These are phyloP conservation scores for Meloidogyne floridensis DNA, from an alignment of 1,140 invertebrate species.

Conservation along the genomic window DNA sequence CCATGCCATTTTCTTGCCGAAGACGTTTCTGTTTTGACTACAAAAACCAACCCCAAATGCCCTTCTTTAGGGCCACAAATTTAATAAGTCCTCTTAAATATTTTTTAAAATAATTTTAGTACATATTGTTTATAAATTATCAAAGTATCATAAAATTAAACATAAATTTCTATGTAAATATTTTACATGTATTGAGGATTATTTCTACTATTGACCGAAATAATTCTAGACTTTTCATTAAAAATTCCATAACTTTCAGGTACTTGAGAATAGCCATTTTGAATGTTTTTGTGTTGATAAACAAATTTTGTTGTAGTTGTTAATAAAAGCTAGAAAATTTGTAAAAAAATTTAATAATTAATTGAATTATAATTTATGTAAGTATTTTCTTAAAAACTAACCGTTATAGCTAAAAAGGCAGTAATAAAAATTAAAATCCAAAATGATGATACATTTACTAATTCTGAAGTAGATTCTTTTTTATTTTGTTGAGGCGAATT, in stretches of 20 bases:
- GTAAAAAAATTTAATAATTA: background rate
- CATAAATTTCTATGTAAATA: too few relatives aligned
- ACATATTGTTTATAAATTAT: too few relatives aligned
- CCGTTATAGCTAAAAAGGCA: conserved; percentile 19
- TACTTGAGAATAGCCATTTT: conserved; percentile 17
- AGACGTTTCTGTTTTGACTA: too few relatives aligned
- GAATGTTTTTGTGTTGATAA: conserved; percentile 17
- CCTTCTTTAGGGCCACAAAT: too few relatives aligned
- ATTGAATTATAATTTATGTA: background rate
- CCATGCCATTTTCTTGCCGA: too few relatives aligned
- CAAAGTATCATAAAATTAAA: too few relatives aligned
- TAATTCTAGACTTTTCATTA: conserved; percentile 10
- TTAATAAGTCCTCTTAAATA: too few relatives aligned
- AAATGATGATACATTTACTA: conserved; percentile 28
- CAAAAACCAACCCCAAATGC: too few relatives aligned
- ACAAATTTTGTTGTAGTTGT: background rate
- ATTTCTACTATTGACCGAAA: background rate
- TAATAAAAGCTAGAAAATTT: conserved; percentile 15
- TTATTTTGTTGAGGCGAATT: background rate
- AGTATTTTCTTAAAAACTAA: background rate
- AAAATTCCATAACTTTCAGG: background rate
- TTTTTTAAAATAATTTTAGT: too few relatives aligned
- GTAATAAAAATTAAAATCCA: conserved; percentile 24
- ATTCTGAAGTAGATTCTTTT: background rate
- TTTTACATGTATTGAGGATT: background rate